These are phyloP conservation scores for Hemistola chrysoprasaria DNA, from an alignment of 2,888 invertebrate genomes.

Conservation along the genomic window DNA sequence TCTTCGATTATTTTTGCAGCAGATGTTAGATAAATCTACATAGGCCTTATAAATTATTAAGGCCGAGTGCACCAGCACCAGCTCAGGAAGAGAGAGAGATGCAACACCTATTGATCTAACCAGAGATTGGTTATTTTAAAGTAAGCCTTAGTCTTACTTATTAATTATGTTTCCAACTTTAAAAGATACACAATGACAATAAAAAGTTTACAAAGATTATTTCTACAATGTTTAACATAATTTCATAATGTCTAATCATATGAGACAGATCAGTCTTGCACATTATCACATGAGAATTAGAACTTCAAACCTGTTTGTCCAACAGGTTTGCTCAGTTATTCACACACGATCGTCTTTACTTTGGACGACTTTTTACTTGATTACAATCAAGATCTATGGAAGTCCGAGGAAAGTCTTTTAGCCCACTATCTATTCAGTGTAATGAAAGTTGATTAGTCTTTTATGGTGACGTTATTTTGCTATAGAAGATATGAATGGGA, in stretches of 20 bases:
- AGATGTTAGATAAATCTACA: too few species aligned
- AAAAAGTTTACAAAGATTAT: too few species aligned
- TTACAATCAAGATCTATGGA: background rate
- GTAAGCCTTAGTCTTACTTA: too few species aligned
- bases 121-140: too few species aligned
- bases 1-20: too few species aligned
- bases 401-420: background rate
- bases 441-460: constrained; percentile 5
- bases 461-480: background rate
- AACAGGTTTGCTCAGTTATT: constrained; percentile 15
- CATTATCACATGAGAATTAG: constrained; percentile 13
- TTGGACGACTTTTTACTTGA: constrained; percentile 9
- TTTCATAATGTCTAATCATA: constrained; percentile 1
- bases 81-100: too few species aligned
- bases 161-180: too few species aligned
- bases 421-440: background rate
- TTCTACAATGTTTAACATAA: constrained; percentile 2
- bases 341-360: constrained; percentile 13
- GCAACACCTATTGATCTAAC: too few species aligned
- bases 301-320: constrained; percentile 5
- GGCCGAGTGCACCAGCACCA: too few species aligned
- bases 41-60: too few species aligned
- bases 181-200: too few species aligned
- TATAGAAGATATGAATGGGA: too few species aligned
- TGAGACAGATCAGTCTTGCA: constrained; percentile 1